A percentile compares a stretch with the other conserved stretches of the same genome.
These are phyloP conservation scores for Drosophila mulleri DNA, from an alignment of 2,888 invertebrate genomes.

Conservation along the genomic window DNA sequence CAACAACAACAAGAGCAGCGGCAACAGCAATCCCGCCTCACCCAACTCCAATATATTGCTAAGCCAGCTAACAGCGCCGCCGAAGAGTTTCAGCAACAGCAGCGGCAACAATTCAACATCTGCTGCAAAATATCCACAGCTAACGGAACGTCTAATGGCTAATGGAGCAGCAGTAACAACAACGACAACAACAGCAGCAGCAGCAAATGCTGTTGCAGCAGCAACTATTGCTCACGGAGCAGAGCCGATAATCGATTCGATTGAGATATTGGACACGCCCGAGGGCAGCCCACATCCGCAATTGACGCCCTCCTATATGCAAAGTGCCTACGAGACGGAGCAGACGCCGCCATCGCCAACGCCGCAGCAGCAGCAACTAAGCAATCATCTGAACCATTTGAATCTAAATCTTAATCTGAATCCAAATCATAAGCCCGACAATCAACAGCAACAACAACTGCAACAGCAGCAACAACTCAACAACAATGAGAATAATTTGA, in stretches of 20 bases:
- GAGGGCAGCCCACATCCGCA: constrained; percentile 81
- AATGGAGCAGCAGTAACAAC: constrained; percentile 61
- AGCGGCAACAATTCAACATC: constrained; percentile 31
- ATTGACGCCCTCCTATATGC: constrained; percentile 48
- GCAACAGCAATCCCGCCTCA: constrained; percentile 47
- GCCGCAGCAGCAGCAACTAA: constrained; percentile 29
- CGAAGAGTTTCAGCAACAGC: constrained; percentile 54
- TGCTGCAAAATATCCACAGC: constrained; percentile 77
- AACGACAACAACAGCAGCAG: not conserved
- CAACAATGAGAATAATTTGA: constrained; percentile 65
- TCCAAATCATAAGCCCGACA: constrained; percentile 50
- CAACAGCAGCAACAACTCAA: constrained; percentile 55
- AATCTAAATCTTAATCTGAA: constrained; percentile 41
- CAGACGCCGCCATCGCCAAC: constrained; percentile 29
- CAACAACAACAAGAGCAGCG: constrained; percentile 34
- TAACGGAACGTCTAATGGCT: constrained; percentile 79
- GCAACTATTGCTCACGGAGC: constrained; percentile 10
- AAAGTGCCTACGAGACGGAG: constrained; percentile 56
- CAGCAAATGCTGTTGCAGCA: not conserved
- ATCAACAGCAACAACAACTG: constrained; percentile 43
- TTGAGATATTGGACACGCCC: constrained; percentile 83
- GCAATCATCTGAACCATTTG: constrained; percentile 59
- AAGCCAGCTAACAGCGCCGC: constrained; percentile 70
- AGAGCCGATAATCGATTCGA: constrained; percentile 77
- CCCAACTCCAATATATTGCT: constrained; percentile 68